Percentiles rank a stretch among this genome's conserved stretches.
Evolutionary conservation across 2,797 vertebrate genomes (phyloP).

Genomic region (Myripristis jacobus): DNA sequence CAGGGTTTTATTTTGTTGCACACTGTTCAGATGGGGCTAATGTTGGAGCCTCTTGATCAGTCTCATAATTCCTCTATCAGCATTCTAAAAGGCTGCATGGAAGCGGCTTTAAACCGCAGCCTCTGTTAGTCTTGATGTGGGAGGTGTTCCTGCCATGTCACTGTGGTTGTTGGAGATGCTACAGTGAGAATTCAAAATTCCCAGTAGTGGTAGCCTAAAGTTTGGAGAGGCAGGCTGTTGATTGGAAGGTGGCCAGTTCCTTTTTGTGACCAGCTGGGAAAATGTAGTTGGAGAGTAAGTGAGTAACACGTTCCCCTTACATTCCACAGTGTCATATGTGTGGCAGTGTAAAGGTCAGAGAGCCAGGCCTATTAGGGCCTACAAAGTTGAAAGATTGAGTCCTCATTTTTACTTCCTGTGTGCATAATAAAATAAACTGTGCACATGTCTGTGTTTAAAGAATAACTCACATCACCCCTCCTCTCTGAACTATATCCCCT

Average conservation of each 20-base stretch:
- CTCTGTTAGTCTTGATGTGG: constrained; percentile 46
- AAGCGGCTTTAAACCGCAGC: constrained; percentile 59
- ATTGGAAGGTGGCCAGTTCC: neutral
- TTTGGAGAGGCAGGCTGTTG: neutral
- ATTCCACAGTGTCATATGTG: too few species aligned
- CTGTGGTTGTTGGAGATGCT: constrained; percentile 1
- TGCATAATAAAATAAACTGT: too few species aligned
- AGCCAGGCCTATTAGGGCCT: too few species aligned
- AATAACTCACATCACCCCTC: too few species aligned
- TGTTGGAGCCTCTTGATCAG: constrained; percentile 67
- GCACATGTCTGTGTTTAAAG: neutral
- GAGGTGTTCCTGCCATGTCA: constrained; percentile 14
- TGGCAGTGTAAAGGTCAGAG: too few species aligned
- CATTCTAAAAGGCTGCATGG: constrained; percentile 63
- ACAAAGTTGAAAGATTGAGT: neutral
- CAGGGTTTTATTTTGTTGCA: constrained; percentile 70
- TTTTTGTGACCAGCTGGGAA: too few species aligned
- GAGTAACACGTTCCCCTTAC: too few species aligned
- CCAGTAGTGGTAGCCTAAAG: neutral
- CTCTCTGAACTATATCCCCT: too few species aligned
- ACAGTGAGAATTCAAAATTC: neutral
- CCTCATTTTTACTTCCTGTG: too few species aligned
- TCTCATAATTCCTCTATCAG: constrained; percentile 65
- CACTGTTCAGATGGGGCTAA: constrained; percentile 57
- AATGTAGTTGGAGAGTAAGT: too few species aligned